phyloP scores from a whole-genome alignment of 2,888 invertebrate genomes.

The Pheosia gnoma region DNA sequence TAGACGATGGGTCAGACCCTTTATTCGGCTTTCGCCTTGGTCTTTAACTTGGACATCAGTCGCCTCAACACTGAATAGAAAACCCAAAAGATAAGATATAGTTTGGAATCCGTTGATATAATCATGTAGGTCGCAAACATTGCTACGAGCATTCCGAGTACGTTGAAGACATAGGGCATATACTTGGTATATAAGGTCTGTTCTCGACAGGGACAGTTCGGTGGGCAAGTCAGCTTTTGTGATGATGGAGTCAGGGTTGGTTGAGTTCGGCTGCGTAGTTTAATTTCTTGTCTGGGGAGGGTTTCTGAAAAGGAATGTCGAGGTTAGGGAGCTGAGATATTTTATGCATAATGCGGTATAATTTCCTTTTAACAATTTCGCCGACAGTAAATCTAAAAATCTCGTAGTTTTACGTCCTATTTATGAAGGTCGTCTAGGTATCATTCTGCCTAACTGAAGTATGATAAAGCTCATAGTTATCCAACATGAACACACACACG shows the following conservation, averaged over 20 bases:
- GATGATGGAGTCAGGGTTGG: constrained; percentile 11
- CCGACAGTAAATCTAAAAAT: no score
- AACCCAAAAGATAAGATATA: constrained; percentile 74
- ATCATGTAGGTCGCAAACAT: constrained; percentile 69
- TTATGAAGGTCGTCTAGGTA: no score
- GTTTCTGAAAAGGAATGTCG: constrained; percentile 45
- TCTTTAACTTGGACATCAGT: constrained; percentile 55
- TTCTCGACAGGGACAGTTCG: constrained; percentile 54
- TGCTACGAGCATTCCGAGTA: constrained; percentile 64
- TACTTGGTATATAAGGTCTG: constrained; percentile 19
- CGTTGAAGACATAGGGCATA: constrained; percentile 53
- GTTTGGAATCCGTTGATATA: constrained; percentile 65
- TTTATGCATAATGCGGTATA: no score
- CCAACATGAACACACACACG: no score
- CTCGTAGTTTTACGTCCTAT: no score
- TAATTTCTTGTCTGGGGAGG: constrained; percentile 14
- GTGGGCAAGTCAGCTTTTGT: constrained; percentile 41
- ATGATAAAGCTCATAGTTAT: no score
- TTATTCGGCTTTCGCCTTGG: constrained; percentile 55
- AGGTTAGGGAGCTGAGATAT: no score
- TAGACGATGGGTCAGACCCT: not conserved
- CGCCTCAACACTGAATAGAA: constrained; percentile 68
- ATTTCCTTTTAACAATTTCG: no score
- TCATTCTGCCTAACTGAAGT: no score
- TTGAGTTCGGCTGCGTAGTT: constrained; percentile 11